Percentiles rank a stretch among this genome's conserved stretches.
Evolutionary conservation across 2,113 vertebrate species (phyloP).

Genomic region (Actenoides lindsayi): DNA sequence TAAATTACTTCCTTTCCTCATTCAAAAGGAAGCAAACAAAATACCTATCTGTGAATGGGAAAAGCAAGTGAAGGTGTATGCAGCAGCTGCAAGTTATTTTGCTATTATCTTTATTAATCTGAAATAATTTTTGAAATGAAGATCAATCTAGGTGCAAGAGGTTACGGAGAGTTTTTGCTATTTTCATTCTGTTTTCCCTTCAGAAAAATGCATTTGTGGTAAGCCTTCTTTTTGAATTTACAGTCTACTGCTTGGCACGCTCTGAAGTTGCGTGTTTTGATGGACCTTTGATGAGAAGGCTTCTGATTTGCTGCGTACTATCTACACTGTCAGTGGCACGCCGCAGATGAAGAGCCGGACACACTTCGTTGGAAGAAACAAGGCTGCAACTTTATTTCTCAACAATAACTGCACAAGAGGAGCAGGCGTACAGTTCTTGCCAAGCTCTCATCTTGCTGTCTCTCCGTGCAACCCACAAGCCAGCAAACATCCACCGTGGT

Average conservation of each 20-base stretch:
- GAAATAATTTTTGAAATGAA: background rate
- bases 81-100: background rate
- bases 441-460: background rate
- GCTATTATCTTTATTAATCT: background rate
- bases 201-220: background rate
- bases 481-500: background rate
- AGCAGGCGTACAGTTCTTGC: background rate
- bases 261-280: background rate
- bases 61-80: background rate
- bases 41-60: background rate
- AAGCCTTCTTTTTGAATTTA: background rate
- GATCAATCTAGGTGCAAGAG: background rate
- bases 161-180: background rate
- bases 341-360: background rate
- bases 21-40: background rate
- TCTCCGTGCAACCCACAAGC: background rate
- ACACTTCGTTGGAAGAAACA: background rate
- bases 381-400: background rate
- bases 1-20: background rate
- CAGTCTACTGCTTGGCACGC: background rate
- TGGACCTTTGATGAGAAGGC: background rate
- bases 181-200: background rate
- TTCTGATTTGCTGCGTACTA: background rate
- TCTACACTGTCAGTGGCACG: background rate
- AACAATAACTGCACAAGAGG: background rate